Percentiles rank a stretch among this genome's conserved stretches.
phyloP scores from a whole-genome alignment of 2,888 invertebrate species.

The Penaeus monodon region DNA sequence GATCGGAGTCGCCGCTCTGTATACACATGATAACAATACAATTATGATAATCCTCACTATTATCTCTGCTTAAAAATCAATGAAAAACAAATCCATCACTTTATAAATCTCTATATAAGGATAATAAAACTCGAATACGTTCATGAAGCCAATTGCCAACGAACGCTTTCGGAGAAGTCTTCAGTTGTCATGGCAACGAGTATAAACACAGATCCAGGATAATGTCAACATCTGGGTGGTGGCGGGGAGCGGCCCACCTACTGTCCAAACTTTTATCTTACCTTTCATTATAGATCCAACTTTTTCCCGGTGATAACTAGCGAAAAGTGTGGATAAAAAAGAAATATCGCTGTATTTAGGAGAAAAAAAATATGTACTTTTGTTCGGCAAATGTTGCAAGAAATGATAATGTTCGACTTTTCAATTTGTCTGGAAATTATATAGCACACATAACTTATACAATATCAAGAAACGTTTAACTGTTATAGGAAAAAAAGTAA shows the following conservation, averaged over 20 bases:
- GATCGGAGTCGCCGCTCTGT: too few relatives aligned
- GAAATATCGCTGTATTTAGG: too few relatives aligned
- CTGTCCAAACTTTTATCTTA: slow-evolving; percentile 48
- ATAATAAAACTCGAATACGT: neutral
- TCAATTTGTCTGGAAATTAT: neutral
- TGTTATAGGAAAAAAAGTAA: too few relatives aligned
- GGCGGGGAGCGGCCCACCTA: slow-evolving; percentile 7
- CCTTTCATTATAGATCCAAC: slow-evolving; percentile 42
- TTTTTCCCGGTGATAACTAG: slow-evolving; percentile 19
- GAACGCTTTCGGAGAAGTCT: slow-evolving; percentile 6
- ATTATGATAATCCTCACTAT: too few relatives aligned
- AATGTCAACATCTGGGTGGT: slow-evolving; percentile 52
- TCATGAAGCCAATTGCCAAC: neutral
- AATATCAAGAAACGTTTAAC: too few relatives aligned
- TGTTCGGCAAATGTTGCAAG: too few relatives aligned
- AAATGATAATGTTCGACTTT: too few relatives aligned
- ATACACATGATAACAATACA: too few relatives aligned
- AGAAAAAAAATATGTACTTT: too few relatives aligned
- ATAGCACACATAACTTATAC: neutral
- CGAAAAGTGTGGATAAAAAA: neutral
- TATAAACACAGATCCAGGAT: slow-evolving; percentile 45
- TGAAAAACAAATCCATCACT: too few relatives aligned
- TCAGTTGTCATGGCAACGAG: slow-evolving; percentile 39
- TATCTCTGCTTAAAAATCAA: too few relatives aligned
- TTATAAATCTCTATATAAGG: too few relatives aligned